phyloP scores from a whole-genome alignment of 2,797 vertebrate species.

The Geotrypetes seraphini region DNA sequence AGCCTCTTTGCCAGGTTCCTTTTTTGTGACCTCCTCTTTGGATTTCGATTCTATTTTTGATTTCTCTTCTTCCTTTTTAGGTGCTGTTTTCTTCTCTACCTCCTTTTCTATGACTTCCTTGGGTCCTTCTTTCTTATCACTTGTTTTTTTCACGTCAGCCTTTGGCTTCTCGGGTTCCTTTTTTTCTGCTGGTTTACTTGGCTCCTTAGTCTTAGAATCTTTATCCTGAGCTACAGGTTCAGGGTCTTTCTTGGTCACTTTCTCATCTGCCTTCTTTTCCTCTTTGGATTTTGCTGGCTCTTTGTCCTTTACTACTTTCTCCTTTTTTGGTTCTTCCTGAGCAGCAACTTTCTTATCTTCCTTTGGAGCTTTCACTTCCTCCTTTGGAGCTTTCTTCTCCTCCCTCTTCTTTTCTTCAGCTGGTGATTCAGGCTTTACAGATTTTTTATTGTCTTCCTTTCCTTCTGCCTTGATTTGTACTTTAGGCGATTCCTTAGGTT shows the following conservation, averaged over 20 bases:
- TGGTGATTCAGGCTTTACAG: constrained; percentile 16
- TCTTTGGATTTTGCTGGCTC: not conserved
- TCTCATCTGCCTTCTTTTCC: constrained; percentile 25
- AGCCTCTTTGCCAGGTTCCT: constrained; percentile 2
- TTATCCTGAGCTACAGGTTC: constrained; percentile 33
- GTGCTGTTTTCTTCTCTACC: constrained; percentile 18
- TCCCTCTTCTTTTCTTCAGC: constrained; percentile 7
- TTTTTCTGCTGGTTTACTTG: not conserved
- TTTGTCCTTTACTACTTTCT: not conserved
- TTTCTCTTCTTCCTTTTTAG: constrained; percentile 34
- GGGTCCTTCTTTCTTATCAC: constrained; percentile 19
- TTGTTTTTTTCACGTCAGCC: constrained; percentile 32
- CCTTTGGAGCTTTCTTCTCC: not conserved
- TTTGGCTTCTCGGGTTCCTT: constrained; percentile 40
- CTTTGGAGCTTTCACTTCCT: not conserved
- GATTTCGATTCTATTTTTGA: constrained; percentile 15
- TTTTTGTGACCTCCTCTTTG: constrained; percentile 9
- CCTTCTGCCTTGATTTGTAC: constrained; percentile 16
- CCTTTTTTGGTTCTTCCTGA: constrained; percentile 6
- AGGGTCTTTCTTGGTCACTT: constrained; percentile 9
- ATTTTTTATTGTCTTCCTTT: constrained; percentile 23
- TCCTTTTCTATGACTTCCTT: constrained; percentile 29
- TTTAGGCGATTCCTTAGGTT: not conserved
- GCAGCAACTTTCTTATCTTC: constrained; percentile 25
- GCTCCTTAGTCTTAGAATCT: not conserved